Base-by-base conservation (phyloP, 1,140 invertebrate species). In the Orius insidiosus region DNA sequence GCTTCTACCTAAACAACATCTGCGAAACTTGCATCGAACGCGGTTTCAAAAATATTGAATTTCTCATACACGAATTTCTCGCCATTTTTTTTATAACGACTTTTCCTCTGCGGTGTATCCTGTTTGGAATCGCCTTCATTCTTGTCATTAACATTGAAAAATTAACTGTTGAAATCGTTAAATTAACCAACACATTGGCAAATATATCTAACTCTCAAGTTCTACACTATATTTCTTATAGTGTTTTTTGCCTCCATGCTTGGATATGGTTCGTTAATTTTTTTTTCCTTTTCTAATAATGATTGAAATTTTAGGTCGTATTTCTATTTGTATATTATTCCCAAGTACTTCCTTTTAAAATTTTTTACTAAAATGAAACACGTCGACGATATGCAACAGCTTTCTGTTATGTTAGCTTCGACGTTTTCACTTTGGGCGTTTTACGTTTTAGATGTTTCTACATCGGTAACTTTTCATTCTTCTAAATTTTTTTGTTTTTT, bases 21-120 rank as follows among this genome's bases (percentile, higher is more conserved):
- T 48, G 35, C 14, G 39, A 48, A 31, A 38, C 33, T n/a, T 48
- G 46, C 16, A 24, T 48, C 11, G 39, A 42, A 14, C 16, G 16
- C 5, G 46, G 46, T 14, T 18, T 42, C 14, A 30, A 48, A 16
- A 48, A 39, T 19, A 14, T 14, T 31, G 46, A 41, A 36, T 48
- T 48, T 19, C 9, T 48, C 19, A n/a, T 42, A 19, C 24, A 48
- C 31, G 46, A 48, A 39, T 24, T 39, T 9, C 19, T 48, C n/a
- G 31, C 35, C 11, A 32, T 48, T 15, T 48, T 48, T 32, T 48
- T 48, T 13, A 42, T 48, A 14, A 11, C 36, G 14, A 48, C 46
- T 1, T 48, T 41, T 11, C 46, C 46, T n/a, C 19, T 48, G 15
- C 41, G 39, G 39, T 48, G 31, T 19, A n/a, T 39, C 9, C 14